These are phyloP conservation scores for Caenorhabditis sp. DNA, from an alignment of 2,888 invertebrate genomes.

Conservation along the genomic window DNA sequence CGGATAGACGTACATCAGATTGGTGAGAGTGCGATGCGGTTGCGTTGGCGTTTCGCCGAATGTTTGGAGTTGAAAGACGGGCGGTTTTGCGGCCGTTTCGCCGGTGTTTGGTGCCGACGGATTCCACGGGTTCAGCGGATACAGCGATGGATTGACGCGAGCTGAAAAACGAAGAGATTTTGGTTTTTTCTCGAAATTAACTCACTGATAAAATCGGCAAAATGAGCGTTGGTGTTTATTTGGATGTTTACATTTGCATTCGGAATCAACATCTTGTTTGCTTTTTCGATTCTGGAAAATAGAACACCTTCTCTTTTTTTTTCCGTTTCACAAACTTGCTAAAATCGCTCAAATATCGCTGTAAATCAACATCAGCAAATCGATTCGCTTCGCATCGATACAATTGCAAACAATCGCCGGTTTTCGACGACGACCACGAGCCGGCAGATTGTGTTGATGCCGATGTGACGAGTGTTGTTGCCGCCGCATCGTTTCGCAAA, in stretches of 20 bases:
- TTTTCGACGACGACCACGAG: slow-evolving; percentile 27
- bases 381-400: slow-evolving; percentile 61
- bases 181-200: neutral
- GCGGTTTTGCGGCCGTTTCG: slow-evolving; percentile 63
- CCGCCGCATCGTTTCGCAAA: slow-evolving; percentile 16
- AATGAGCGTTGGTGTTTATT: slow-evolving; percentile 33
- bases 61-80: slow-evolving; percentile 86
- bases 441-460: neutral
- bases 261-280: slow-evolving; percentile 47
- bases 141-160: slow-evolving; percentile 83
- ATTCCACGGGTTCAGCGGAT: slow-evolving; percentile 76
- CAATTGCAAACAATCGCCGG: slow-evolving; percentile 44
- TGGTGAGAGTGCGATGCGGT: slow-evolving; percentile 83
- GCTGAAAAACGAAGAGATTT: slow-evolving; percentile 75
- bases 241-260: slow-evolving; percentile 39
- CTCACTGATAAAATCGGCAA: slow-evolving; percentile 45
- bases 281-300: slow-evolving; percentile 49
- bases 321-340: slow-evolving; percentile 35
- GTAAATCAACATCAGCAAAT: slow-evolving; percentile 60
- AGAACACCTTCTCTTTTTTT: no score
- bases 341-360: slow-evolving; percentile 60
- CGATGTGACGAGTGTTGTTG: neutral
- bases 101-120: slow-evolving; percentile 22
- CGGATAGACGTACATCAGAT: slow-evolving; percentile 92
- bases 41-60: slow-evolving; percentile 77